phyloP scores from a whole-genome alignment of 2,888 invertebrate species.

The Lasius fuliginosus region DNA sequence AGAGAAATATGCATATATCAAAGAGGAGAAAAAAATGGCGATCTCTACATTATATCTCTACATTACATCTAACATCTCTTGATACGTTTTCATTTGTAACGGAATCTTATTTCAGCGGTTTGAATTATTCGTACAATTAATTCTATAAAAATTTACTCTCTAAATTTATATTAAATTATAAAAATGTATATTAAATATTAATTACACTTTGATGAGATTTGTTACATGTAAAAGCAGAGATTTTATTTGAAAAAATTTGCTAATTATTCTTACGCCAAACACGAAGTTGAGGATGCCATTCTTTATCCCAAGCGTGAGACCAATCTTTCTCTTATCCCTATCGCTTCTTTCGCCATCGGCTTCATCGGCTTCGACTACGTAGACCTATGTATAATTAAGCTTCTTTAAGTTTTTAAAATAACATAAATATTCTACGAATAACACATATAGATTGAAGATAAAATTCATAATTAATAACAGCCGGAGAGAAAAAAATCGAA shows the following conservation, averaged over 20 bases:
- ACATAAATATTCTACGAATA: background rate
- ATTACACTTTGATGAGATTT: background rate
- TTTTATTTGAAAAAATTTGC: background rate
- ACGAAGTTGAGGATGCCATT: constrained; percentile 94
- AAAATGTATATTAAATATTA: background rate
- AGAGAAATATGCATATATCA: constrained; percentile 78
- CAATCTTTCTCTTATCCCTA: constrained; percentile 92
- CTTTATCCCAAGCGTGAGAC: constrained; percentile 91
- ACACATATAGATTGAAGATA: background rate
- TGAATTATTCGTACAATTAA: background rate
- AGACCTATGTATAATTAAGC: constrained; percentile 77
- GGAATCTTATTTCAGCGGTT: background rate
- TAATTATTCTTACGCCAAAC: constrained; percentile 90
- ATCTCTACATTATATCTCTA: background rate
- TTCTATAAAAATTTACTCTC: too few relatives aligned
- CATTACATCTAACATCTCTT: background rate
- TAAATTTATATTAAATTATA: too few relatives aligned
- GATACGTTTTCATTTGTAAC: background rate
- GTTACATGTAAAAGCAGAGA: background rate
- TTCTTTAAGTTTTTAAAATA: background rate
- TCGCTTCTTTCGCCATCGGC: constrained; percentile 87
- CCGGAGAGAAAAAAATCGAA: background rate
- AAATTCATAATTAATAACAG: constrained; percentile 1
- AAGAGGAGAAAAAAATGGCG: background rate
- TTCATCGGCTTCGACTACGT: constrained; percentile 82